These are phyloP conservation scores for Proteles cristata DNA, from an alignment of 2,113 vertebrate species.

Conservation along the genomic window DNA sequence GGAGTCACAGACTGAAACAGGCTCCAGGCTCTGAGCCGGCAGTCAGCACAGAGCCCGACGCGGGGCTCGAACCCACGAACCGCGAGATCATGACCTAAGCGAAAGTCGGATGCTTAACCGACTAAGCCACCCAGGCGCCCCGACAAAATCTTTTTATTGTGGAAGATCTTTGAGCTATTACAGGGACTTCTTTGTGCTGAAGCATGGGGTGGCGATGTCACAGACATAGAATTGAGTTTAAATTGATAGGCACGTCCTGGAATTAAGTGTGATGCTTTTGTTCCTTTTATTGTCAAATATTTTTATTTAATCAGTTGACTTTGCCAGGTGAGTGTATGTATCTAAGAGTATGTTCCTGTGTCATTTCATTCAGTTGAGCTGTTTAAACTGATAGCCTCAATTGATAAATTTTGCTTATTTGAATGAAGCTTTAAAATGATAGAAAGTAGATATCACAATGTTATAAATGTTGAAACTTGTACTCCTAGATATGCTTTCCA, in stretches of 20 bases:
- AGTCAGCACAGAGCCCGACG: too few relatives aligned
- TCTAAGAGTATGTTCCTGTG: not conserved
- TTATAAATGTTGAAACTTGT: not conserved
- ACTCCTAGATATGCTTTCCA: not conserved
- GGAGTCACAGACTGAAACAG: too few relatives aligned
- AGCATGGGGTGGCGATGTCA: not conserved
- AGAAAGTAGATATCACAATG: not conserved
- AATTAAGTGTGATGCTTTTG: not conserved
- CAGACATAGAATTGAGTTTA: not conserved
- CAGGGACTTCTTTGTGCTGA: not conserved
- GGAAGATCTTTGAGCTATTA: not conserved
- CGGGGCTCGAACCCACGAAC: too few relatives aligned
- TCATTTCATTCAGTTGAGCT: not conserved
- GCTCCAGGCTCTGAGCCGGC: too few relatives aligned
- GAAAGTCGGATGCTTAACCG: too few relatives aligned
- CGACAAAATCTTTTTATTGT: not conserved
- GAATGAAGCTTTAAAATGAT: slow-evolving; percentile 32
- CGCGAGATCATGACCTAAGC: too few relatives aligned
- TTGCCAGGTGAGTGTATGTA: not conserved
- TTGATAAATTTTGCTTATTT: slow-evolving; percentile 21
- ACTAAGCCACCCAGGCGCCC: too few relatives aligned
- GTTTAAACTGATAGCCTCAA: not conserved
- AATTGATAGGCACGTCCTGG: not conserved
- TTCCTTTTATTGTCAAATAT: not conserved
- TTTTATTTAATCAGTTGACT: not conserved